Evolutionary conservation across 2,888 invertebrate genomes (phyloP).

Genomic region (Campoletis raptor): DNA sequence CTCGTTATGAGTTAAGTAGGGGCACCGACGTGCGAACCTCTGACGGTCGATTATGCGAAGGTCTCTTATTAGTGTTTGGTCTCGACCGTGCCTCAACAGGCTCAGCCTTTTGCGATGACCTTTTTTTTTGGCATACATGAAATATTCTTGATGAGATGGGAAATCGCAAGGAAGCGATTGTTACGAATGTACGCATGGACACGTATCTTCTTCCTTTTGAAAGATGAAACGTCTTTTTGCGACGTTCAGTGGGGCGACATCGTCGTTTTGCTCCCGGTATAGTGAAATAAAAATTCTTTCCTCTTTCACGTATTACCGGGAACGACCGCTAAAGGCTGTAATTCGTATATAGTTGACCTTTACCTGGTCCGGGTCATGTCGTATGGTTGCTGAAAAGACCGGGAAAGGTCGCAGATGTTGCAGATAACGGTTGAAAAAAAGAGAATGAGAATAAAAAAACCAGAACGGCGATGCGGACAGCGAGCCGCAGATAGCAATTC

Average conservation of each 20-base stretch:
- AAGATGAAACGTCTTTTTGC: slow-evolving; percentile 6
- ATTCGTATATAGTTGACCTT: slow-evolving; percentile 65
- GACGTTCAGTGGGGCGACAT: slow-evolving; percentile 31
- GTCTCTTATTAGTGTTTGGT: slow-evolving; percentile 40
- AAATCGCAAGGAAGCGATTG: slow-evolving; percentile 31
- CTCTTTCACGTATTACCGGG: slow-evolving; percentile 42
- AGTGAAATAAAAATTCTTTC: slow-evolving; percentile 22
- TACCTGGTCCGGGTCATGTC: slow-evolving; percentile 59
- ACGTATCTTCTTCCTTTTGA: neutral
- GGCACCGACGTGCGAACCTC: slow-evolving; percentile 46
- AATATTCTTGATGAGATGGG: slow-evolving; percentile 40
- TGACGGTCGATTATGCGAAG: slow-evolving; percentile 28
- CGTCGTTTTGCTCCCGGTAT: slow-evolving; percentile 43
- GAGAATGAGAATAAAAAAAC: slow-evolving; percentile 30
- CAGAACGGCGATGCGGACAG: slow-evolving; percentile 25
- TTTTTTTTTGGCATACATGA: neutral
- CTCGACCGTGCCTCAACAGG: slow-evolving; percentile 27
- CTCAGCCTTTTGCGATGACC: neutral
- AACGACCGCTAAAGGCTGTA: slow-evolving; percentile 44
- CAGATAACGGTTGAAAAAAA: slow-evolving; percentile 61
- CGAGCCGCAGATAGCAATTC: slow-evolving; percentile 35
- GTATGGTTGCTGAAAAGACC: slow-evolving; percentile 61
- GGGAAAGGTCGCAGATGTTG: slow-evolving; percentile 67
- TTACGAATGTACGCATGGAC: slow-evolving; percentile 19
- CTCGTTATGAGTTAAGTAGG: slow-evolving; percentile 52